Conservation (phyloP, 1,140 invertebrate species). For the Brachionus manjavacas region DNA sequence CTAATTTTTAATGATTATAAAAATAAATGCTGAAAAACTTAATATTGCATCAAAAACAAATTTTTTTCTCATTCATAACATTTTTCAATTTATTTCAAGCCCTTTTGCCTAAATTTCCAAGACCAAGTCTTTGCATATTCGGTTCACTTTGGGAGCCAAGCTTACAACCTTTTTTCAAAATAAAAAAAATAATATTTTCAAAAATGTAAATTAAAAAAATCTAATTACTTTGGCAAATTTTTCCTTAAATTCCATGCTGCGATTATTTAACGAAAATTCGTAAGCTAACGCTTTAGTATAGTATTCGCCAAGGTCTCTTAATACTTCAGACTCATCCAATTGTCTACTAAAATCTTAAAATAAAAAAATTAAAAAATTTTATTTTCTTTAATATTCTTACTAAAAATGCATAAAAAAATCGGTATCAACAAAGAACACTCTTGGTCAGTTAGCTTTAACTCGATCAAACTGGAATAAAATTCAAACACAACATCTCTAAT, state of each 20-base stretch:
- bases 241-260: background rate
- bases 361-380: background rate
- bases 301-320: background rate
- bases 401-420: background rate
- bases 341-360: background rate
- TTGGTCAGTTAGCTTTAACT: background rate
- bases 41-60: too few species aligned
- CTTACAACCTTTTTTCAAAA: background rate
- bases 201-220: background rate
- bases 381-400: background rate
- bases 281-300: background rate
- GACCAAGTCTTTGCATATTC: background rate
- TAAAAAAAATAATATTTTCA: background rate
- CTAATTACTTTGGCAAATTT: background rate
- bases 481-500: conserved; percentile 16
- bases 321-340: background rate
- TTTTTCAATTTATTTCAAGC: too few species aligned
- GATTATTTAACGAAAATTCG: background rate
- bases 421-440: background rate
- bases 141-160: background rate
- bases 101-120: too few species aligned
- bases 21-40: too few species aligned
- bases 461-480: background rate
- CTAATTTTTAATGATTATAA: too few species aligned
- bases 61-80: too few species aligned